phyloP scores from a whole-genome alignment of 2,888 invertebrate species.

The Tipula lateralis region DNA sequence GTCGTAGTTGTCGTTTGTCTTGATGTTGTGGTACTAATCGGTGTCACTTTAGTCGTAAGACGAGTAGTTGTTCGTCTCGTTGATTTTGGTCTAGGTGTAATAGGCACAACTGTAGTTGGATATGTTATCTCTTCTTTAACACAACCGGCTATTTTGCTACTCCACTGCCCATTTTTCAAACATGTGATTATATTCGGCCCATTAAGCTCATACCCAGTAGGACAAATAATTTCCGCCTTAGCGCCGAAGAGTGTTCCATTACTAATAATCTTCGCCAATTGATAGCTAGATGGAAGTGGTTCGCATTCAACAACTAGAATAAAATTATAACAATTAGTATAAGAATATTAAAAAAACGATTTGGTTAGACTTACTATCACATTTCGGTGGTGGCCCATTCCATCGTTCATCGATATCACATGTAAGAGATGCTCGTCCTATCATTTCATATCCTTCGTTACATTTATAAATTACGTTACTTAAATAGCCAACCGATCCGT shows the following conservation, averaged over 20 bases:
- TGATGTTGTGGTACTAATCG: slow-evolving; percentile 40
- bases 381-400: slow-evolving; percentile 88
- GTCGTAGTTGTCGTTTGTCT: slow-evolving; percentile 45
- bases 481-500: slow-evolving; percentile 80
- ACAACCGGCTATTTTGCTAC: slow-evolving; percentile 69
- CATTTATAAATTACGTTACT: slow-evolving; percentile 82
- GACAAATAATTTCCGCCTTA: slow-evolving; percentile 70
- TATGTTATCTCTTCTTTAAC: slow-evolving; percentile 56
- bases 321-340: background rate
- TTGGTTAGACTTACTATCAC: slow-evolving; percentile 61
- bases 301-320: slow-evolving; percentile 66
- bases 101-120: slow-evolving; percentile 44
- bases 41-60: slow-evolving; percentile 33
- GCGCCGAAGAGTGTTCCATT: slow-evolving; percentile 66
- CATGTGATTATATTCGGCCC: slow-evolving; percentile 67
- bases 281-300: slow-evolving; percentile 62
- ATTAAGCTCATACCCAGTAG: slow-evolving; percentile 61
- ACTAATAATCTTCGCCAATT: slow-evolving; percentile 49
- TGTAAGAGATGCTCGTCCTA: slow-evolving; percentile 73
- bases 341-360: background rate
- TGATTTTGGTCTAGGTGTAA: slow-evolving; percentile 45
- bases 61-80: slow-evolving; percentile 36
- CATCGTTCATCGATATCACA: slow-evolving; percentile 90
- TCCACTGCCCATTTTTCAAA: slow-evolving; percentile 72
- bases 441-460: slow-evolving; percentile 78